Evolutionary conservation across 2,888 invertebrate genomes (phyloP).

Genomic region (Ernsta delagoae): DNA sequence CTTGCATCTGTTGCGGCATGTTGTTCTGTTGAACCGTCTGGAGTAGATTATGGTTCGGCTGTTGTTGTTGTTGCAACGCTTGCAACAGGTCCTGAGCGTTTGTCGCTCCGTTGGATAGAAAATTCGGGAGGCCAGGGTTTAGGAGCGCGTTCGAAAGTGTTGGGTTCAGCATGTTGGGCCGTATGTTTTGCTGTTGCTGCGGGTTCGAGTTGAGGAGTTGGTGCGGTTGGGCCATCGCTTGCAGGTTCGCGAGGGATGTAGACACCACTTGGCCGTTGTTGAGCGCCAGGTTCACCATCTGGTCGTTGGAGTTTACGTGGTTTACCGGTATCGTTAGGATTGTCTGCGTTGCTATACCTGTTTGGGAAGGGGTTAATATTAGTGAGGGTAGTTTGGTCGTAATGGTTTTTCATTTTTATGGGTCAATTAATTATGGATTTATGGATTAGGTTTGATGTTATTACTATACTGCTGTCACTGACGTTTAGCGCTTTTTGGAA

Average conservation of each 20-base stretch:
- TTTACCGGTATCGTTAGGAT: conserved; percentile 97
- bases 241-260: conserved; percentile 91
- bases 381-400: too few relatives aligned
- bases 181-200: conserved; percentile 72
- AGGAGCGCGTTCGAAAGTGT: too few relatives aligned
- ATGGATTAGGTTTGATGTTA: too few relatives aligned
- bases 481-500: too few relatives aligned
- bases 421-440: too few relatives aligned
- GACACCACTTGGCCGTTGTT: conserved; percentile 95
- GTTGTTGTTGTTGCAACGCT: conserved; percentile 87
- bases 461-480: too few relatives aligned
- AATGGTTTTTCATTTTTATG: too few relatives aligned
- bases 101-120: conserved; percentile 88
- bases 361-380: conserved; percentile 37
- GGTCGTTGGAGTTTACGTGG: conserved; percentile 91
- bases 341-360: conserved; percentile 97
- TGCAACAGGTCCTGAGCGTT: conserved; percentile 91
- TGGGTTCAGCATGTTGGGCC: conserved; percentile 84
- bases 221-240: conserved; percentile 90
- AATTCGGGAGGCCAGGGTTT: conserved; percentile 89
- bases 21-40: conserved; percentile 80
- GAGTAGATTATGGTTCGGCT: conserved; percentile 74
- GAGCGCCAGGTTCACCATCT: conserved; percentile 92
- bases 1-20: conserved; percentile 79
- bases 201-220: conserved; percentile 87